Evolutionary conservation across 2,113 vertebrate genomes (phyloP).

Genomic region (Rhipidura dahli): DNA sequence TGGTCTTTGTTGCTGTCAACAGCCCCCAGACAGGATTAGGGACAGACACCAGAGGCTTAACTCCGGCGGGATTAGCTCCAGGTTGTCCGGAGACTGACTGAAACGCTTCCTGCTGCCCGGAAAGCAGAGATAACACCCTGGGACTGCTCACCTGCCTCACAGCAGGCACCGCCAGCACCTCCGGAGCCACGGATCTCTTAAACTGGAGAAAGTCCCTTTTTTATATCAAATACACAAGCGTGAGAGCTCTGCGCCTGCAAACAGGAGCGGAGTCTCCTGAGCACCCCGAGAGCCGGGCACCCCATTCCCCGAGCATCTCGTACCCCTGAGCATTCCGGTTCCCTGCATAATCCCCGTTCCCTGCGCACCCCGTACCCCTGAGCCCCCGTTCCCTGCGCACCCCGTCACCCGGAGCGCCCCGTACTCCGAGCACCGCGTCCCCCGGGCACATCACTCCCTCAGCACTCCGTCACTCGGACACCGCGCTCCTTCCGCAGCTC

Average conservation of each 20-base stretch:
- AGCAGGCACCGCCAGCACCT: neutral
- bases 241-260: neutral
- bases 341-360: neutral
- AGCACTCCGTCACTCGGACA: neutral
- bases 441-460: neutral
- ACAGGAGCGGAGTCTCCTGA: neutral
- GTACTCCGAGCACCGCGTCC: neutral
- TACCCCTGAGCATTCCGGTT: rapidly evolving
- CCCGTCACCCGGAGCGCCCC: neutral
- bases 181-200: no score
- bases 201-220: rapidly evolving
- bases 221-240: no score
- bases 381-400: neutral
- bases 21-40: neutral
- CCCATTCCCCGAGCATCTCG: no score
- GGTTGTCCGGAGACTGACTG: neutral
- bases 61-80: neutral
- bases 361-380: rapidly evolving
- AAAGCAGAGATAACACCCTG: neutral
- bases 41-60: neutral
- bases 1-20: neutral
- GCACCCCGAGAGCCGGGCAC: neutral
- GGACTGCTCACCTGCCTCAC: neutral
- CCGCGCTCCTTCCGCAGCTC: neutral
- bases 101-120: neutral